Evolutionary conservation across 2,797 vertebrate species (phyloP).

Genomic region (Gephyroberyx darwinii): DNA sequence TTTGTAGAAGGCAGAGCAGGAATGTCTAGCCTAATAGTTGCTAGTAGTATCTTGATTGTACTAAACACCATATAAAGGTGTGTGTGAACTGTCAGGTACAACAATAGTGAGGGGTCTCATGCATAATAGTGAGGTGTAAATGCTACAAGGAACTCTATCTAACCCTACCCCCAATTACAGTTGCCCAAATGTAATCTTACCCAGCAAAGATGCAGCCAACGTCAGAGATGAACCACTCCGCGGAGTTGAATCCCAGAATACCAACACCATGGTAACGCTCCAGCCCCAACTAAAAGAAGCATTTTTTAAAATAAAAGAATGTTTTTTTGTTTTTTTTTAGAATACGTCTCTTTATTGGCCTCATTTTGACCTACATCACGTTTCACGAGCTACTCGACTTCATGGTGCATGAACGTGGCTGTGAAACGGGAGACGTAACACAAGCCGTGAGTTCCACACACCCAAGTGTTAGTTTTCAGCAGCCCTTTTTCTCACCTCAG

Average conservation of each 20-base stretch:
- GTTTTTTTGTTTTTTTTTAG: too few species aligned
- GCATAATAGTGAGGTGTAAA: not conserved
- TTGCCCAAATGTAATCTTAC: slow-evolving; percentile 59
- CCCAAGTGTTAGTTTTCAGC: slow-evolving; percentile 62
- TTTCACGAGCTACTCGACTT: slow-evolving; percentile 23
- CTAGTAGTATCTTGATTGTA: not conserved
- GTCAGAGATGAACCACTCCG: slow-evolving; percentile 85
- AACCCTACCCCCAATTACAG: not conserved
- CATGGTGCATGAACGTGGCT: slow-evolving; percentile 1
- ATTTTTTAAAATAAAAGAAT: too few species aligned
- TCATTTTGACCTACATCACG: slow-evolving; percentile 50
- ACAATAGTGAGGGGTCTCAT: not conserved
- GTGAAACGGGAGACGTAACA: slow-evolving; percentile 65
- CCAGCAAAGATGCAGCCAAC: slow-evolving; percentile 83
- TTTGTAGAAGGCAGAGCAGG: not conserved
- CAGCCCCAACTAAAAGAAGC: slow-evolving; percentile 77
- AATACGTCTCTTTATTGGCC: slow-evolving; percentile 46
- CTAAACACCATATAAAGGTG: not conserved
- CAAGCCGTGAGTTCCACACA: slow-evolving; percentile 62
- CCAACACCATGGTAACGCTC: slow-evolving; percentile 83
- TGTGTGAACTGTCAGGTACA: not conserved
- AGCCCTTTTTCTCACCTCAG: slow-evolving; percentile 21
- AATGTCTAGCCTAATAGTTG: not conserved
- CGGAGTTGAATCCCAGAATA: slow-evolving; percentile 84
- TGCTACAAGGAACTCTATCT: not conserved